phyloP scores from a whole-genome alignment of 2,797 vertebrate genomes.

The Gila robusta region DNA sequence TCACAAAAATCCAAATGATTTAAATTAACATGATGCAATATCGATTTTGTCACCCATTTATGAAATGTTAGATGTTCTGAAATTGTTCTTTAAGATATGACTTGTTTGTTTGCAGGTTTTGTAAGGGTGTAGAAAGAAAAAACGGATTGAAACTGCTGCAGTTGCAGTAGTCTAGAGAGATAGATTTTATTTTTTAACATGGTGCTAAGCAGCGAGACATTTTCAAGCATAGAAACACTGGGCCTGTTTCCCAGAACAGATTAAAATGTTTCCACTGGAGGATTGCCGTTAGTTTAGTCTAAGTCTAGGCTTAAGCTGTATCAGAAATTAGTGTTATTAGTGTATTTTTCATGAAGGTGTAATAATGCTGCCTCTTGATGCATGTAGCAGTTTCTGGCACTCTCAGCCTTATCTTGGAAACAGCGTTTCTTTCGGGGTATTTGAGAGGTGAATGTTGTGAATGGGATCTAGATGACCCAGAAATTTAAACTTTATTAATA shows the following conservation, averaged over 20 bases:
- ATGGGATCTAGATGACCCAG: background rate
- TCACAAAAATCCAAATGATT: constrained; percentile 20
- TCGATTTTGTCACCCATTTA: constrained; percentile 22
- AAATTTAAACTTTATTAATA: background rate
- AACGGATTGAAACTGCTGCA: background rate
- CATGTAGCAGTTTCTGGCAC: background rate
- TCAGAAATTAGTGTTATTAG: background rate
- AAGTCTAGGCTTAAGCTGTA: background rate
- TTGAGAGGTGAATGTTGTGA: background rate
- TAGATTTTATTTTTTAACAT: background rate
- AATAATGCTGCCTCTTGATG: background rate
- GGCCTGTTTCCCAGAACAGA: constrained; percentile 17
- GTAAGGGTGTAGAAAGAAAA: background rate
- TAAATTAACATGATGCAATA: background rate
- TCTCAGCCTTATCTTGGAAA: background rate
- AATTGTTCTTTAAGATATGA: constrained; percentile 12
- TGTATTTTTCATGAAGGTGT: background rate
- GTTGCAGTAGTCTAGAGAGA: background rate
- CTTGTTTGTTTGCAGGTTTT: background rate
- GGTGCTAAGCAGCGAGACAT: background rate
- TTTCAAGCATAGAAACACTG: constrained; percentile 3
- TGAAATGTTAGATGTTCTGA: constrained; percentile 7
- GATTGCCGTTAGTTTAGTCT: constrained; percentile 19
- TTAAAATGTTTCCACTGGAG: constrained; percentile 3
- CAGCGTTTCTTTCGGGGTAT: background rate